Evolutionary conservation across 2,888 invertebrate genomes (phyloP), one percentile per base, ranked within the genome.

Genomic region (Parthenolecanium corni): DNA sequence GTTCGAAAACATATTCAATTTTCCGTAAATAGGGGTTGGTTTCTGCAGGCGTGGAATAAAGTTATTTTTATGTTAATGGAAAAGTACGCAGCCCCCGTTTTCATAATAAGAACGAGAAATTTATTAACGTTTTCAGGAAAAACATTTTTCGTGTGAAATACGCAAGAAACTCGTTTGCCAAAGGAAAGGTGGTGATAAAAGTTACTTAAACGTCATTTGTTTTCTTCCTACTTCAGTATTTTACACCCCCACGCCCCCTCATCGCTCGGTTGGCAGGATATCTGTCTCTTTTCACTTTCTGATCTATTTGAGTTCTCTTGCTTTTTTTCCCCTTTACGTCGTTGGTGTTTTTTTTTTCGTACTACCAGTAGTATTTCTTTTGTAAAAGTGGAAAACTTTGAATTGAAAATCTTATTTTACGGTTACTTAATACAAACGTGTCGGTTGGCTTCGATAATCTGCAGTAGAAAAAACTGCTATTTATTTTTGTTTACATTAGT

Each of bases 1-100:
- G 31, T 57, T 57, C 57, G 57, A 47, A 57, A 57, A 57, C 57
- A 57, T 57, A 57, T 57, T 57, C 57, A 57, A 57, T 57, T 57
- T 57, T 31, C 57, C n/a, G n/a, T 57, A 57, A 57, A 57, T 57
- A 47, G 36, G 56, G 38, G 24, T 20, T 56, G 25, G 46, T 57
- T 57, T 47, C 47, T 57, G 20, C 57, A 31, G 57, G 25, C 23
- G 31, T 20, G 46, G 46, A 46, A 57, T 57, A 47, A 47, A 57
- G 57, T 57, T 57, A 47, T 57, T 57, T 57, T 57, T 57, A 57
- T 57, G 57, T 46, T 57, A 57, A 57, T 57, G 57, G 47, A 57
- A 57, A 57, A 57, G 57, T 57, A 46, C 57, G 47, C 31, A 57
- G 57, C 57, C n/a, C n/a, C n/a, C 44, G 47, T 57, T 57, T 57